Base-by-base conservation (phyloP, 1,140 invertebrate genomes). In the Chrysopa pallens region DNA sequence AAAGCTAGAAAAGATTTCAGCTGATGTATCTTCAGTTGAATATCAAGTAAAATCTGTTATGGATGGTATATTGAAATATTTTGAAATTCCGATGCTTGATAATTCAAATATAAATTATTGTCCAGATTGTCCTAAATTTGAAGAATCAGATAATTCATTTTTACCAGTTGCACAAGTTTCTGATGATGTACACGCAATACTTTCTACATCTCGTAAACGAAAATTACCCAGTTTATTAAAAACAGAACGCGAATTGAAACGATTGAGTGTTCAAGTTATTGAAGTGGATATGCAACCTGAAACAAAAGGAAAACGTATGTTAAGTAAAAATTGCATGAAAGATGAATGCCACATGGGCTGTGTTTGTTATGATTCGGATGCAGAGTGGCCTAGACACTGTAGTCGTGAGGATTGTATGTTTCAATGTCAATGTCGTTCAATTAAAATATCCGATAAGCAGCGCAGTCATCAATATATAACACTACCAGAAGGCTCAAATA, bases 391-490 rank as follows among this genome's bases (percentile, higher is more conserved):
- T 11, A 36, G 56, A 37, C 66, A 68, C 49, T 69, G 67, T 46
- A 56, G 58, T 23, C 50, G 54, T 46, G 36, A 50, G 3, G 46
- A 59, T 13, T 69, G 67, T 44, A 66, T 69, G 57, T 64, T 68
- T 39, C 46, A 54, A 36, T 69, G 67, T 45, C 49, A 40, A 11
- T 69, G 67, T 49, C 17, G 17, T 23, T 11, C 8, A 11, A 33
- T 33, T 4, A 47, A 51, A 15, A 45, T 51, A 37, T 38, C 49
- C 31, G 47, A 11, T 28, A 28, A 45, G 48, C 6, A 46, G 45
- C 36, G 14, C 7, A 11, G 8, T 31, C 40, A 41, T 33, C 43
- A 44, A 28, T 40, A 40, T 17, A 23, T 48, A 2, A 41, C 39
- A 8, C 38, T 53, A 46, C 38, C 47, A 36, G 38, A 42, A 36